Evolutionary conservation across 1,140 invertebrate genomes (phyloP).

Genomic region (Phocides pigmalion): DNA sequence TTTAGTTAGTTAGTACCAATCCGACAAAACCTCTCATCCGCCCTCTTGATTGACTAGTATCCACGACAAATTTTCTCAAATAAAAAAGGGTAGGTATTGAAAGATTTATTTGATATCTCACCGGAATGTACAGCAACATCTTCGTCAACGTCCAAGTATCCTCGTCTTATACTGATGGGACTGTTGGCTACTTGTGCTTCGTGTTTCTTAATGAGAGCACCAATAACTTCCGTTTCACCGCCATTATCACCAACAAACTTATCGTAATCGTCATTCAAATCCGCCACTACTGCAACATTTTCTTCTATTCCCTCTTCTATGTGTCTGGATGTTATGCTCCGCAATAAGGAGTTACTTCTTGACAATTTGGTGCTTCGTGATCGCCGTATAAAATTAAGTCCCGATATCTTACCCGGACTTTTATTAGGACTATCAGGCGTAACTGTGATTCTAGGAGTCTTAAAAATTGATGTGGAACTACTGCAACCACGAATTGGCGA

Average conservation of each 20-base stretch:
- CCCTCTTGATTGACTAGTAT: too few species aligned
- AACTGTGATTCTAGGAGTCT: conserved; percentile 73
- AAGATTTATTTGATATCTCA: conserved; percentile 59
- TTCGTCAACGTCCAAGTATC: conserved; percentile 83
- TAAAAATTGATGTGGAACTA: conserved; percentile 79
- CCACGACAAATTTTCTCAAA: too few species aligned
- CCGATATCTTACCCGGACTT: conserved; percentile 81
- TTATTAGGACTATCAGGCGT: conserved; percentile 77
- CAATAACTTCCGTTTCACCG: conserved; percentile 73
- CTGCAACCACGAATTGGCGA: conserved; percentile 74
- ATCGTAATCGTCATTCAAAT: conserved; percentile 72
- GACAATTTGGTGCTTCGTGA: conserved; percentile 89
- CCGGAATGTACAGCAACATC: conserved; percentile 87
- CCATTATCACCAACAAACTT: conserved; percentile 74
- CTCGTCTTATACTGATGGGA: conserved; percentile 79
- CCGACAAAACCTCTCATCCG: too few species aligned
- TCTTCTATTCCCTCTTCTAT: conserved; percentile 74
- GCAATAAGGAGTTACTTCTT: conserved; percentile 85
- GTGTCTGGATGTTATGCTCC: conserved; percentile 76
- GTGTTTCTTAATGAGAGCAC: conserved; percentile 74
- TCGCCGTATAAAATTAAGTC: conserved; percentile 86
- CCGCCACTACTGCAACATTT: conserved; percentile 61
- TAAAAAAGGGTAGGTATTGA: too few species aligned
- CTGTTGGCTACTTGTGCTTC: conserved; percentile 75
- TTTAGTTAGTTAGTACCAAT: too few species aligned